Conservation (phyloP, 1,140 invertebrate genomes). For the Lasaia peninsularis region DNA sequence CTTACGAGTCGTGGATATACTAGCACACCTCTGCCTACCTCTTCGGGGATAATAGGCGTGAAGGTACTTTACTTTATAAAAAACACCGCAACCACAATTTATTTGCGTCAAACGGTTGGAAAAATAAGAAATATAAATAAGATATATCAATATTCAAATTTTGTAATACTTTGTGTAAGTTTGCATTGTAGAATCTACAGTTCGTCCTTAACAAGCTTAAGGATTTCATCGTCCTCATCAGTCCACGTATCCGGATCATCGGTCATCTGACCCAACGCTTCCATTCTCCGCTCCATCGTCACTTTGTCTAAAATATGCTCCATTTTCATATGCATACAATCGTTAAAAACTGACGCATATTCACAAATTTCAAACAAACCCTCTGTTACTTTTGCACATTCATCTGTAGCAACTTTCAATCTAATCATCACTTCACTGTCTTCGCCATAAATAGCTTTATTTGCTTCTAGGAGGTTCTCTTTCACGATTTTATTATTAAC, state of each 20-base stretch:
- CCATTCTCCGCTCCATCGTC: conserved; percentile 62
- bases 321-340: conserved; percentile 72
- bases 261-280: conserved; percentile 59
- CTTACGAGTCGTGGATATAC: too few species aligned
- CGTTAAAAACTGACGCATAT: conserved; percentile 64
- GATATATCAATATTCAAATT: too few species aligned
- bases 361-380: conserved; percentile 65
- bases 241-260: conserved; percentile 50
- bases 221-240: conserved; percentile 59
- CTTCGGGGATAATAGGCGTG: too few species aligned
- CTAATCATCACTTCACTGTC: conserved; percentile 56
- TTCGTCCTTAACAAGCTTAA: conserved; percentile 62
- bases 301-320: conserved; percentile 64
- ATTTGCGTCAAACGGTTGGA: too few species aligned
- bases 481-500: conserved; percentile 54
- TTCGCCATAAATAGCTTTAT: conserved; percentile 54
- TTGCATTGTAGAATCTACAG: conserved; percentile 30
- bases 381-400: conserved; percentile 46
- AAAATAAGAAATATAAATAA: too few species aligned
- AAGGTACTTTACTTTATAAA: too few species aligned
- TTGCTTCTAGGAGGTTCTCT: conserved; percentile 50
- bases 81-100: too few species aligned
- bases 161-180: too few species aligned
- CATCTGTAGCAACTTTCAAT: conserved; percentile 44
- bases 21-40: too few species aligned